Evolutionary conservation across 2,797 vertebrate genomes (phyloP), one percentile per base, ranked within the genome.

Genomic region (Zenarchopterus dispar): DNA sequence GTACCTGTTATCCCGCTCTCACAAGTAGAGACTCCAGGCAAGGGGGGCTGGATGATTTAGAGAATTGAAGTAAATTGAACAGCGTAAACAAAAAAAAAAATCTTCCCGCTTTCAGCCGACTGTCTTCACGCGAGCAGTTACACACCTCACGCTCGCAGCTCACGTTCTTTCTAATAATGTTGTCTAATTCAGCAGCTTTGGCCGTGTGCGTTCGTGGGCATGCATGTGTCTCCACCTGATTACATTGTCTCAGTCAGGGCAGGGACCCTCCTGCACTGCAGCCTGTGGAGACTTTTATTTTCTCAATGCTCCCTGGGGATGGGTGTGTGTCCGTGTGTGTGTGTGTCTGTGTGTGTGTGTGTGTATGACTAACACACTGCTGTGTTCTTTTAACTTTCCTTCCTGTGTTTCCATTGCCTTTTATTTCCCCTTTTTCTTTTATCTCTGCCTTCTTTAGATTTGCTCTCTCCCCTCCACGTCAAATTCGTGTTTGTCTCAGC

Each of bases 1-100:
- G 77, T 69, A 78, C 81, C 82, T 80, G 85, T 84, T 84, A 81
- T 63, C 46, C 15, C 19, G 49, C 31, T 60, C 1, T 3, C 3
- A 24, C 33, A 31, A 22, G 6, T 24, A 42, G 42, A n/a, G 7
- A 47, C 56, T 22, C 72, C 72, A 49, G 11, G 15, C 24, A 28
- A n/a, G 7, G 3, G 36, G 36, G 13, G 36, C 13, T 15, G 33
- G 48, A n/a, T 19, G 18, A 43, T 70, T 77, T 55, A 61, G 60
- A 41, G 11, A 56, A 51, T 66, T 15, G 47, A 13, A 63, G 16
- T 26, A 22, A 48, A 33, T 9, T 26, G 56, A 17, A 31, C 56
- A 50, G 53, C 7, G 24, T 28, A 53, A 1, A 23, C 46, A 58
- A n/a, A 33, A 1, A 23, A 43, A 58, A n/a, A 33, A 42, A 48